Base-by-base conservation (phyloP, 2,888 invertebrate species). In the Gortyna flavago region DNA sequence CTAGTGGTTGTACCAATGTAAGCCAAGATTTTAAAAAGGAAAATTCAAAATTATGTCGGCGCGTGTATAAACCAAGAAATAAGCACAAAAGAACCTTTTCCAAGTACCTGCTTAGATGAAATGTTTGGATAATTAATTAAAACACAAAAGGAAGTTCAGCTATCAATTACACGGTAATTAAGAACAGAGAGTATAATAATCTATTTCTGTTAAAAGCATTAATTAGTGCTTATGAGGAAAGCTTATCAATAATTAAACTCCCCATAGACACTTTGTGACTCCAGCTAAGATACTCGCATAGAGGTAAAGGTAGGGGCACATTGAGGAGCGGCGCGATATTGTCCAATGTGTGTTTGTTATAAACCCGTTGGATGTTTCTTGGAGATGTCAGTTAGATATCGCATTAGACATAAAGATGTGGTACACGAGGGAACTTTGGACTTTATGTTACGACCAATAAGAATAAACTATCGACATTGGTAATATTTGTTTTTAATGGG, bases 241-340 rank as follows among this genome's bases (percentile, higher is more conserved):
- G 85, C 88, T 88, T 89, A 89, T 85, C 88, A 86, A 89, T 91
- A 90, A 91, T 90, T 88, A 90, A 90, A 89, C 81, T 89, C 89
- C 89, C 89, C 77, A 88, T 79, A 87, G 90, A 88, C 88, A 81
- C 83, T 87, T 85, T 77, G 79, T 77, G 81, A 84, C 78, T 80
- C 75, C 80, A 82, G 86, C 81, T 81, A 77, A 84, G 86, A 87
- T 84, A 86, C n/a, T n/a, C n/a, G n/a, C 80, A 81, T 78, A 85
- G 62, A 85, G 86, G 76, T 78, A 79, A 78, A 82, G 62, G 79
- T 67, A 75, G 51, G 68, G 32, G 79, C 69, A 83, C 65, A 75
- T 80, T 81, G 68, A 57, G 74, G 66, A 77, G 77, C 72, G 62
- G 7, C 21, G 77, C 75, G 78, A 78, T 81, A 69, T 61, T 87